Conservation (phyloP, 2,113 vertebrate species). For the Oenanthe melanoleuca region DNA sequence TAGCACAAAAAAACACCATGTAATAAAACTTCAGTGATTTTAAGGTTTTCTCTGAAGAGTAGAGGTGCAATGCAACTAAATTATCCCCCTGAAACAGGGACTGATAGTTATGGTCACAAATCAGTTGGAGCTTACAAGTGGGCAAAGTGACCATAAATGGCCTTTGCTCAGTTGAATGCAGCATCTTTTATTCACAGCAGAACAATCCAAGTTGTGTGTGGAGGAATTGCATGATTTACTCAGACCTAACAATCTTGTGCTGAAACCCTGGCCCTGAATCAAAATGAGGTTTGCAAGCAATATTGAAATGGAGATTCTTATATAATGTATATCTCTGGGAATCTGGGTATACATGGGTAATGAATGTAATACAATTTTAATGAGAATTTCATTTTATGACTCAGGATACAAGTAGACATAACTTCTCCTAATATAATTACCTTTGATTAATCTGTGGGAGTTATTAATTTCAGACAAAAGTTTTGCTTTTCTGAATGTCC, state of each 20-base stretch:
- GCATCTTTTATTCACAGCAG: background rate
- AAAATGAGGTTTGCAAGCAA: constrained; percentile 52
- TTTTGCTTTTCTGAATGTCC: constrained; percentile 53
- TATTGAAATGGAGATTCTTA: constrained; percentile 58
- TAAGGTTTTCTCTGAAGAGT: background rate
- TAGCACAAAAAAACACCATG: background rate
- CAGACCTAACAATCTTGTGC: background rate
- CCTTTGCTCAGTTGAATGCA: background rate
- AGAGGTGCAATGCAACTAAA: background rate
- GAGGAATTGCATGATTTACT: background rate
- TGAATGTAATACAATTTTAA: constrained; percentile 73
- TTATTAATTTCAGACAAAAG: constrained; percentile 72
- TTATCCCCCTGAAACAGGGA: background rate
- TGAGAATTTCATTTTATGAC: constrained; percentile 71
- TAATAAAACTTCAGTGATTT: background rate
- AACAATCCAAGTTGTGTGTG: background rate
- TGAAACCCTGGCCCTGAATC: constrained; percentile 4
- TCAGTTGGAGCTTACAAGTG: background rate
- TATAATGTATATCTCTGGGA: constrained; percentile 71
- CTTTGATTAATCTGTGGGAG: constrained; percentile 73
- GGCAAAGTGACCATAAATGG: background rate
- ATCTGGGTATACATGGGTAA: constrained; percentile 64
- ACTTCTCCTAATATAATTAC: constrained; percentile 69
- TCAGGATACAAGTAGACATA: constrained; percentile 69
- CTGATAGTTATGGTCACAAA: background rate